Evolutionary conservation across 2,888 invertebrate species (phyloP), one percentile per base, ranked within the genome.

Genomic region (Magallana nippona): DNA sequence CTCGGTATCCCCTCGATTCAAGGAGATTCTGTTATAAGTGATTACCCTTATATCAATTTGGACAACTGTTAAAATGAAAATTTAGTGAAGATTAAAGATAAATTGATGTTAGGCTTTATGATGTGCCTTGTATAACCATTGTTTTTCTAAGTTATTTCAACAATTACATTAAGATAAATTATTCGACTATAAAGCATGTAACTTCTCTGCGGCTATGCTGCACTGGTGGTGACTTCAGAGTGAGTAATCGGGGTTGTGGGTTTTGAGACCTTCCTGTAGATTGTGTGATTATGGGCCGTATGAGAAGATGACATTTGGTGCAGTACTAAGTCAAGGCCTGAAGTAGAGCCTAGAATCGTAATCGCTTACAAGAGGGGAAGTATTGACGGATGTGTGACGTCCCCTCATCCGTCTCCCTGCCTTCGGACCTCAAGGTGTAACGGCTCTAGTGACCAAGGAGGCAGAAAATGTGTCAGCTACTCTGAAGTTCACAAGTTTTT

Each of bases 381-480:
- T 71, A 27, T 15, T 71, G 71, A 71, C 71, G 71, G 71, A 71
- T 71, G 22, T 71, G 15, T 71, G 71, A 71, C 71, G 32, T 71
- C 22, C 22, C 32, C 27, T 71, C 71, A 71, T 71, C 71, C 71
- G 71, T 71, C 71, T 27, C 11, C 71, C 0, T 5, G 44, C 44
- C 44, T 44, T 71, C 15, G 60, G 71, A 71, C 71, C 15, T 71
- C 27, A 27, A 22, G 2, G 13, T 71, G 22, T 27, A 71, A 22
- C 27, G 5, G 22, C 71, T 19, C 15, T 27, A 32, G 19, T 22
- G 71, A 71, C 22, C 71, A 71, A 32, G 27, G 13, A 10, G 11
- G 71, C 63, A 63, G 22, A 71, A 71, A 44, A 71, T 27, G 27
- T 71, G 71, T 71, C 71, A 32, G 32, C 22, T 71, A 13, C 27